phyloP scores from a whole-genome alignment of 2,888 invertebrate species.

The Drosophila setosimentum region DNA sequence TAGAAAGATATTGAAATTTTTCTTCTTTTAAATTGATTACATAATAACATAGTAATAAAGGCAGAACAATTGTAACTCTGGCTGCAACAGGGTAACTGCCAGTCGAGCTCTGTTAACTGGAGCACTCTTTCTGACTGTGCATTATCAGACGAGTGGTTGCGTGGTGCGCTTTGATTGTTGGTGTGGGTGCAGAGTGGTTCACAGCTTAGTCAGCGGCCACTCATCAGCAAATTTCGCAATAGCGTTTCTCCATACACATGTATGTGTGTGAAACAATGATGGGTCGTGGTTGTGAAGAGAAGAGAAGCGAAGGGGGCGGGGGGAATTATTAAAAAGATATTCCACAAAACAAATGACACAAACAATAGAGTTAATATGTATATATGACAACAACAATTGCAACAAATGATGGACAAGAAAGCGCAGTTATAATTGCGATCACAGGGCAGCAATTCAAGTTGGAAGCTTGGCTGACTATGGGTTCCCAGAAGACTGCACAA shows the following conservation, averaged over 20 bases:
- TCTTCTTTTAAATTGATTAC: too few relatives aligned
- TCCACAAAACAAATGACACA: slow-evolving; percentile 27
- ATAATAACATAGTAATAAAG: not conserved
- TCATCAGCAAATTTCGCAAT: slow-evolving; percentile 22
- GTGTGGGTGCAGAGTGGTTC: slow-evolving; percentile 7
- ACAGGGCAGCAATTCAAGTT: slow-evolving; percentile 31
- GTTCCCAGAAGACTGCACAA: slow-evolving; percentile 20
- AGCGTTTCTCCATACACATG: slow-evolving; percentile 32
- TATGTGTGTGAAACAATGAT: slow-evolving; percentile 31
- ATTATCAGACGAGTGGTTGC: slow-evolving; percentile 39
- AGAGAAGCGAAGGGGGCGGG: not conserved
- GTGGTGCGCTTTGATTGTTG: slow-evolving; percentile 2
- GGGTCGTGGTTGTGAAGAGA: slow-evolving; percentile 28
- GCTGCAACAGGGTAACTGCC: not conserved
- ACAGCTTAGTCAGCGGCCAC: slow-evolving; percentile 42
- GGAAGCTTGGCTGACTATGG: not conserved
- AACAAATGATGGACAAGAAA: slow-evolving; percentile 32
- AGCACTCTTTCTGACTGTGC: not conserved
- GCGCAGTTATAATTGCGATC: slow-evolving; percentile 51
- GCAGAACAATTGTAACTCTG: too few relatives aligned
- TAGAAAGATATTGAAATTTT: too few relatives aligned
- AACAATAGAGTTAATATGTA: not conserved
- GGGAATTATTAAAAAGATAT: slow-evolving; percentile 9
- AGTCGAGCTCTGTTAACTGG: not conserved
- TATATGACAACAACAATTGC: slow-evolving; percentile 23